Conservation (phyloP, 1,140 invertebrate species). For the Atta colombica region DNA sequence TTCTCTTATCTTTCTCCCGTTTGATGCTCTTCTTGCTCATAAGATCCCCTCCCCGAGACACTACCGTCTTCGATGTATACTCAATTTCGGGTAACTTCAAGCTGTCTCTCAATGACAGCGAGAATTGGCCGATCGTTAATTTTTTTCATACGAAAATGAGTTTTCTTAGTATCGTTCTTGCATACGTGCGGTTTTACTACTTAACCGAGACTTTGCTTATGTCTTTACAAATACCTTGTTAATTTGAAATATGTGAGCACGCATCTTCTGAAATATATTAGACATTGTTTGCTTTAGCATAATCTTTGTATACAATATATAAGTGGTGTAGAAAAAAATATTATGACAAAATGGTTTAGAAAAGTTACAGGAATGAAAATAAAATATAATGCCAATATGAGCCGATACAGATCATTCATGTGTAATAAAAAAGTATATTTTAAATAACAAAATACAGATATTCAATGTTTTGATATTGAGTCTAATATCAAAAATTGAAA, state of each 20-base stretch:
- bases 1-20: background rate
- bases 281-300: constrained; percentile 5
- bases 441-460: too few species aligned
- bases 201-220: background rate
- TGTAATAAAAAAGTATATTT: too few species aligned
- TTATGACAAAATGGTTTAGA: background rate
- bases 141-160: constrained; percentile 14
- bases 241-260: background rate
- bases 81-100: constrained; percentile 28
- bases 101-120: constrained; percentile 9
- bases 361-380: background rate
- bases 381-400: too few species aligned
- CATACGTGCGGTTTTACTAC: background rate
- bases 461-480: too few species aligned
- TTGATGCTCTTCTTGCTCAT: background rate
- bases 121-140: constrained; percentile 34
- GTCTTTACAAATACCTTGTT: background rate
- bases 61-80: constrained; percentile 22
- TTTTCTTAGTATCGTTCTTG: background rate
- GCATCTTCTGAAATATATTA: background rate
- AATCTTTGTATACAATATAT: background rate
- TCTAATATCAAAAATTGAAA: too few species aligned
- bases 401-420: too few species aligned
- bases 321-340: background rate
- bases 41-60: background rate